A percentile compares a stretch with the other conserved stretches of the same genome.
These are phyloP conservation scores for Ovibos moschatus DNA, from an alignment of 2,113 vertebrate species.

Conservation along the genomic window DNA sequence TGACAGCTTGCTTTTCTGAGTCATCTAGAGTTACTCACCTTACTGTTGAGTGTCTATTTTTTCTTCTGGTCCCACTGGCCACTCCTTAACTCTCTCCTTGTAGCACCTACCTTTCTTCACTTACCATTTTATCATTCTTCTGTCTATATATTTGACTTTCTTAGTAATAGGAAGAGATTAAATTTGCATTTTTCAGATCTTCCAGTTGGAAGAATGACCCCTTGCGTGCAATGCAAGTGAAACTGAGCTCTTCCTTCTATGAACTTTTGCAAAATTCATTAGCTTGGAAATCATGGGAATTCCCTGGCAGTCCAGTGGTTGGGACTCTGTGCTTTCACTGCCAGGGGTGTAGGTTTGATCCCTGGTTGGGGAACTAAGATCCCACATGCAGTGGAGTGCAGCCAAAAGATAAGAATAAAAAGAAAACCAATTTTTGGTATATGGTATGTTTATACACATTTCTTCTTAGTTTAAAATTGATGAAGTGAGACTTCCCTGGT, in stretches of 20 bases:
- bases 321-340: background rate
- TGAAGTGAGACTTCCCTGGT: background rate
- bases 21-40: background rate
- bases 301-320: background rate
- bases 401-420: background rate
- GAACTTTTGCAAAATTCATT: background rate
- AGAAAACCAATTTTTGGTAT: background rate
- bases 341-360: background rate
- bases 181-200: background rate
- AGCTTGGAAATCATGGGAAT: background rate
- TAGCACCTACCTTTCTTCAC: background rate
- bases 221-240: background rate
- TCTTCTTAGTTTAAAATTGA: background rate
- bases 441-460: background rate
- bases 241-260: background rate
- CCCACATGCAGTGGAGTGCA: background rate
- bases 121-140: background rate
- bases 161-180: background rate
- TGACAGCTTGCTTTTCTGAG: background rate
- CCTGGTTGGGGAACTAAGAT: background rate
- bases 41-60: background rate
- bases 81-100: background rate
- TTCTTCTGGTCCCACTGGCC: too few species aligned
- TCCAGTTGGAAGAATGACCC: background rate
- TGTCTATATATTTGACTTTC: background rate